Evolutionary conservation across 1,140 invertebrate genomes (phyloP).

Genomic region (Drosophila albomicans): DNA sequence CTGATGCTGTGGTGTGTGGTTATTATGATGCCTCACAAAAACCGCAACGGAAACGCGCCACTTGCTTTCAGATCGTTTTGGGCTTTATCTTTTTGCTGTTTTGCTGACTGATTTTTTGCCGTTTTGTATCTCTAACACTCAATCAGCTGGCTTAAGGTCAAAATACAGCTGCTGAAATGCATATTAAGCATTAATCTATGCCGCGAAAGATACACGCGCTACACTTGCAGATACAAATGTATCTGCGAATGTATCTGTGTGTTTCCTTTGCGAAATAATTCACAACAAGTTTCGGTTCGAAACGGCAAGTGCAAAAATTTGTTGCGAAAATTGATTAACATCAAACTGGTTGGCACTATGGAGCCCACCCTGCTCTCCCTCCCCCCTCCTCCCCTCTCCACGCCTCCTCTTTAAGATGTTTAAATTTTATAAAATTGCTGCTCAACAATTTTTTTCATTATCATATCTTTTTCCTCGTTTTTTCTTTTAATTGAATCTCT

Average conservation of each 20-base stretch:
- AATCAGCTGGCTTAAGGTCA: conserved; percentile 58
- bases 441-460: conserved; percentile 49
- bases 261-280: conserved; percentile 45
- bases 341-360: conserved; percentile 63
- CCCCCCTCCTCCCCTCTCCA: not conserved
- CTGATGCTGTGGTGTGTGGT: not conserved
- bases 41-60: conserved; percentile 50
- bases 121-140: conserved; percentile 25
- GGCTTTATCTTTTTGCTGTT: conserved; percentile 3
- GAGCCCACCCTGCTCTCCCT: not conserved
- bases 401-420: not conserved
- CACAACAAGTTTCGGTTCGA: conserved; percentile 58
- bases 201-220: conserved; percentile 11
- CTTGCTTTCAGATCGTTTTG: conserved; percentile 42
- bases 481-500: conserved; percentile 68
- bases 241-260: conserved; percentile 32
- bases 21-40: conserved; percentile 18
- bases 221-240: conserved; percentile 38
- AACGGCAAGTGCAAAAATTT: conserved; percentile 81
- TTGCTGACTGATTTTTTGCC: not conserved
- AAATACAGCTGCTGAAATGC: conserved; percentile 69
- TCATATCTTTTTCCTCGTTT: conserved; percentile 4
- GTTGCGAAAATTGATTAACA: conserved; percentile 83
- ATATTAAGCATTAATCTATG: conserved; percentile 62
- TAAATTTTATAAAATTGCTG: conserved; percentile 69